Percentiles rank a stretch among this genome's conserved stretches.
phyloP scores from a whole-genome alignment of 2,113 vertebrate species.

The Anarrhichthys ocellatus region DNA sequence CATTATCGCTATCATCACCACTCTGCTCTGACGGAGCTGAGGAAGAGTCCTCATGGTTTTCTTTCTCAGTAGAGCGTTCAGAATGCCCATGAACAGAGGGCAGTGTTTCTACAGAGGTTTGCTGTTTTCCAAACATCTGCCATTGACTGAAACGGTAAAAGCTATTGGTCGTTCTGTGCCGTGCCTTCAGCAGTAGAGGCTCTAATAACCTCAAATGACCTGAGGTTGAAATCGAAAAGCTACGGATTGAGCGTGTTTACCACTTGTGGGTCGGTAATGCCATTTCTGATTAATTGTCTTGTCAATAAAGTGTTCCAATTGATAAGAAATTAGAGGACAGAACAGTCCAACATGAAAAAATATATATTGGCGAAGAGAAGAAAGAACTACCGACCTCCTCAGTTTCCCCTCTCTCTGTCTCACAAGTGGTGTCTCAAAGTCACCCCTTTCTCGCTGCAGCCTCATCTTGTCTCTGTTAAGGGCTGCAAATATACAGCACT shows the following conservation, averaged over 20 bases:
- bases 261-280: neutral
- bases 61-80: conserved; percentile 3
- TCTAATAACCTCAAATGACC: neutral
- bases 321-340: conserved; percentile 5
- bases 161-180: neutral
- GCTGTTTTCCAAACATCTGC: conserved; percentile 3
- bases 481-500: conserved; percentile 51
- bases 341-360: neutral
- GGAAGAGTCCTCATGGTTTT: conserved; percentile 32
- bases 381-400: conserved; percentile 47
- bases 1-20: conserved; percentile 47
- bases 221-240: neutral
- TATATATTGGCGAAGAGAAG: conserved; percentile 26
- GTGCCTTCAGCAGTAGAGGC: neutral
- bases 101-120: neutral
- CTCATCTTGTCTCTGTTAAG: conserved; percentile 49
- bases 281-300: neutral
- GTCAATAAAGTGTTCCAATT: neutral
- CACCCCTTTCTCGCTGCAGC: conserved; percentile 61
- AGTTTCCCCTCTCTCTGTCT: conserved; percentile 30
- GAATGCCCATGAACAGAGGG: neutral
- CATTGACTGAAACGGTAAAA: neutral
- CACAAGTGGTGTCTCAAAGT: conserved; percentile 56
- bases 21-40: conserved; percentile 45
- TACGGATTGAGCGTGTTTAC: neutral